Base-by-base conservation (phyloP, 1,140 invertebrate genomes). In the Drusus annulatus region DNA sequence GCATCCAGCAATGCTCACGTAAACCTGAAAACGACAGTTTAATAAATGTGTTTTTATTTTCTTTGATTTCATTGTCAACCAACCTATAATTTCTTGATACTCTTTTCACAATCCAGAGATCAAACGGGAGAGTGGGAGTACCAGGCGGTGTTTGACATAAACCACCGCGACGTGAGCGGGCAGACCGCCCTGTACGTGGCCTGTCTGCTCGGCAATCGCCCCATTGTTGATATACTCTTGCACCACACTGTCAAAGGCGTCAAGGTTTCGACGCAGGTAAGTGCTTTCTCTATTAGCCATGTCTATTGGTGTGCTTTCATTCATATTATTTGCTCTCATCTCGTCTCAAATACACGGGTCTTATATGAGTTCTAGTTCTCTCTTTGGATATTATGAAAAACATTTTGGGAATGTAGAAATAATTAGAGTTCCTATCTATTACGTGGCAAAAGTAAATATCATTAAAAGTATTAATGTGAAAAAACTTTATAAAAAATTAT, bases 141-240 rank as follows among this genome's bases (percentile, higher is more conserved):
- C 88, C 91, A 93, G 16, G 92, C 97, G 88, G 93, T 96, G 7
- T 98, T 97, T 86, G 96, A 98, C 88, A 91, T 98, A 6, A 99
- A 99, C 88, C 92, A 93, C 62, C 93, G 94, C 80, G 97, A 99
- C 88, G 95, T 95, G 0, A 95, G 95, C 16, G 97, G 96, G 0
- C 96, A 98, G 86, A 98, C 94, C 78, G 93, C 96, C 60, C 89
- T 99, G 0, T 98, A 98, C 87, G 93, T 98, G 58, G 95, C 96
- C 8, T 95, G 95, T 86, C 93, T 94, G 58, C 90, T 97, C 52
- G 96, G 96, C 1, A 97, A 98, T 86, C 90, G 92, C 58, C 93
- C 94, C 83, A 91, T 98, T 36, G 93, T 98, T 0, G 94, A 97
- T 71, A 89, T 93, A 1, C 90, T 98, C 54, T 88, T 98, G 0